Conservation (phyloP, 2,888 invertebrate species). For the Endomychus coccineus region DNA sequence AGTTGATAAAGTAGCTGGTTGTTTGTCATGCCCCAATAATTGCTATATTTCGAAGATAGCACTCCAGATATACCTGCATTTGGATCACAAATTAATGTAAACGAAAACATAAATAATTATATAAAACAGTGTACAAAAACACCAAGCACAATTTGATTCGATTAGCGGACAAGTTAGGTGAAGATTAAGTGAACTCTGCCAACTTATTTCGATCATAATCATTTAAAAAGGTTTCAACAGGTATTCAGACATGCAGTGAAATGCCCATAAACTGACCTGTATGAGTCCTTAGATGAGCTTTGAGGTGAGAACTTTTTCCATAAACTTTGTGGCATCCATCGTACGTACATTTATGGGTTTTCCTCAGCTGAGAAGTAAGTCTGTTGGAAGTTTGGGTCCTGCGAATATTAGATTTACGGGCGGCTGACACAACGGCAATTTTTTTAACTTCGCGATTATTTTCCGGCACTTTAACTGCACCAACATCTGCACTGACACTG, state of each 20-base stretch:
- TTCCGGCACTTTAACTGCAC: constrained; percentile 14
- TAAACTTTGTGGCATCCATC: constrained; percentile 56
- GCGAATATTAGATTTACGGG: constrained; percentile 25
- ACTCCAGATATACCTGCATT: too few species aligned
- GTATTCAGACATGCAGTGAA: not conserved
- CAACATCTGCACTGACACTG: constrained; percentile 17
- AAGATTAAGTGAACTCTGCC: too few species aligned
- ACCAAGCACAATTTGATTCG: too few species aligned
- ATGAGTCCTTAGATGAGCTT: constrained; percentile 57
- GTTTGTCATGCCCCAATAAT: too few species aligned
- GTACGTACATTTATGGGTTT: constrained; percentile 53
- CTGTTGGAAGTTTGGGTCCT: constrained; percentile 27
- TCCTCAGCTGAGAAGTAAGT: constrained; percentile 36
- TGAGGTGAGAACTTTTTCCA: constrained; percentile 59
- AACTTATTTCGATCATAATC: too few species aligned
- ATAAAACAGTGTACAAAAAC: too few species aligned
- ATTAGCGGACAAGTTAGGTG: too few species aligned
- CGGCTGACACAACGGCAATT: constrained; percentile 12
- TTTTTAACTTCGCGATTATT: constrained; percentile 13
- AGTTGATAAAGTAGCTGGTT: too few species aligned
- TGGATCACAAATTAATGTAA: too few species aligned
- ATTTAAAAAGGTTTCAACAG: too few species aligned
- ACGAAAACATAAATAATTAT: too few species aligned
- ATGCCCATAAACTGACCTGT: constrained; percentile 47
- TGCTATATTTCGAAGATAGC: too few species aligned